Evolutionary conservation across 2,797 vertebrate species (phyloP).

Genomic region (Phrynocephalus guinanensis): DNA sequence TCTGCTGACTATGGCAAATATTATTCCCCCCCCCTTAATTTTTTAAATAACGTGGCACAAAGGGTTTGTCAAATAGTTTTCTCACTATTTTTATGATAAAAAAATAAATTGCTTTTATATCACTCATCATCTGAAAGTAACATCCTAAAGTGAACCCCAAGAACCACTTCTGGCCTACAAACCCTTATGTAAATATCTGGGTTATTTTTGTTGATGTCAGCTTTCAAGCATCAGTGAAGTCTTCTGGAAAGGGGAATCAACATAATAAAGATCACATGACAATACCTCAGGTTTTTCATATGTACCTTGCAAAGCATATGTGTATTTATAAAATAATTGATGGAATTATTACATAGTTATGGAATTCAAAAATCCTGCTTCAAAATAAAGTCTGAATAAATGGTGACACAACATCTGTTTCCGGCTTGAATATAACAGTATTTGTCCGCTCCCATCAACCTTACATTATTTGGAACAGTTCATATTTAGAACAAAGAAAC

Average conservation of each 20-base stretch:
- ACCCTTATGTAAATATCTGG: constrained; percentile 64
- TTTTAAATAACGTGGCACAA: constrained; percentile 75
- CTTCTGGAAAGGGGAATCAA: constrained; percentile 27
- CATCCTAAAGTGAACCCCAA: constrained; percentile 67
- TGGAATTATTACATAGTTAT: neutral
- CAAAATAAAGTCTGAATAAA: constrained; percentile 21
- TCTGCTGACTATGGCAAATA: constrained; percentile 83
- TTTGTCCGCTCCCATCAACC: neutral
- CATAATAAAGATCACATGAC: constrained; percentile 29
- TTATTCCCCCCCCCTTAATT: constrained; percentile 71
- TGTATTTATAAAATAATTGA: constrained; percentile 41
- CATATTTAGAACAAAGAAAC: neutral
- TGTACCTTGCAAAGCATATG: neutral
- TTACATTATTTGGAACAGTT: neutral
- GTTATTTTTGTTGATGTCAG: constrained; percentile 24
- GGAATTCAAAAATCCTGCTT: constrained; percentile 42
- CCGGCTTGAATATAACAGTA: neutral
- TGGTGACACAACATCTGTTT: constrained; percentile 22
- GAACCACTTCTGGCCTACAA: constrained; percentile 62
- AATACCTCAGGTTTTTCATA: constrained; percentile 26
- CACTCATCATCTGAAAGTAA: constrained; percentile 71
- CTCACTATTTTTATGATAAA: constrained; percentile 69
- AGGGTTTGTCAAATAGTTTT: constrained; percentile 52
- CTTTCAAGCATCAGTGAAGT: constrained; percentile 47
- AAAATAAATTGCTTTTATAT: constrained; percentile 66